Percentiles rank a stretch among this genome's conserved stretches.
Evolutionary conservation across 2,888 invertebrate species (phyloP).

Genomic region (Patella depressa): DNA sequence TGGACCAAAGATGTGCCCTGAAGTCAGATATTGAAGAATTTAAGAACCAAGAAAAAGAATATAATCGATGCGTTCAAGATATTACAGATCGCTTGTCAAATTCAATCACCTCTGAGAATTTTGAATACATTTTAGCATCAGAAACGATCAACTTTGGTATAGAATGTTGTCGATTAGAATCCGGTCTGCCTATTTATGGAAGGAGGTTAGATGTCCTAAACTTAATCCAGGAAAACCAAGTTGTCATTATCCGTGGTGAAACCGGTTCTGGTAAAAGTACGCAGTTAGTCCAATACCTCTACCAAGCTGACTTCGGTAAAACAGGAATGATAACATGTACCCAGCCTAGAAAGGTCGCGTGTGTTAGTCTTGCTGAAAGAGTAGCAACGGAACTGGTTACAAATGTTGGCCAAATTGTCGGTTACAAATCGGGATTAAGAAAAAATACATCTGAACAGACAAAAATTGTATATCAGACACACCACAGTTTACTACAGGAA

Average conservation of each 20-base stretch:
- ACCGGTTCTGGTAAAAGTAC: slow-evolving; percentile 72
- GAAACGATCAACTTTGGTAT: slow-evolving; percentile 38
- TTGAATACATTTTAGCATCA: no score
- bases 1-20: slow-evolving; percentile 34
- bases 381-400: slow-evolving; percentile 65
- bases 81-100: slow-evolving; percentile 23
- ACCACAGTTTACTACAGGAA: slow-evolving; percentile 67
- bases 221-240: slow-evolving; percentile 52
- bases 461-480: slow-evolving; percentile 67
- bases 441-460: slow-evolving; percentile 46
- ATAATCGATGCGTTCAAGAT: slow-evolving; percentile 32
- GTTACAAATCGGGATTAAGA: slow-evolving; percentile 62
- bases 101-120: no score
- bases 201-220: slow-evolving; percentile 53
- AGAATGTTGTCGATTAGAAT: slow-evolving; percentile 52
- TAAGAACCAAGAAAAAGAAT: slow-evolving; percentile 45
- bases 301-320: slow-evolving; percentile 53
- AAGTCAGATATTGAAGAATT: slow-evolving; percentile 50
- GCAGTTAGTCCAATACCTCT: slow-evolving; percentile 69
- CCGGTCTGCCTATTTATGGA: slow-evolving; percentile 66
- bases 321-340: slow-evolving; percentile 66
- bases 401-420: slow-evolving; percentile 59
- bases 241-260: slow-evolving; percentile 67
- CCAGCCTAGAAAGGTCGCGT: slow-evolving; percentile 71
- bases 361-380: slow-evolving; percentile 63